Conservation (phyloP, 2,888 invertebrate genomes). For the Pristionchus mayeri region DNA sequence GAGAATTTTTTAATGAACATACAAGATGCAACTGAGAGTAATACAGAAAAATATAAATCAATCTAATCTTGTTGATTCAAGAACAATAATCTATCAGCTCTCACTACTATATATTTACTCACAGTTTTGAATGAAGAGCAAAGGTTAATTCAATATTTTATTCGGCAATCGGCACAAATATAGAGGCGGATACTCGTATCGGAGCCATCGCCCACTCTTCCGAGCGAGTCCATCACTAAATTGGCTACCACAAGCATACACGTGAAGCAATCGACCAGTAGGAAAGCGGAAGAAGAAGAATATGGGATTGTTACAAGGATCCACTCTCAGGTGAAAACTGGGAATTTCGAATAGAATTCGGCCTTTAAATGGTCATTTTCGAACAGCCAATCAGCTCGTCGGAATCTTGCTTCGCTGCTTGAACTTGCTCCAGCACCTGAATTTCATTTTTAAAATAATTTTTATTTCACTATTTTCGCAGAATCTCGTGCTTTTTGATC, state of each 20-base stretch:
- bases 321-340: neutral
- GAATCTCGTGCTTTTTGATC: too few species aligned
- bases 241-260: slow-evolving; percentile 31
- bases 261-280: slow-evolving; percentile 24
- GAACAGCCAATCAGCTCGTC: slow-evolving; percentile 21
- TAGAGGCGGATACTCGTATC: neutral
- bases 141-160: too few species aligned
- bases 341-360: neutral
- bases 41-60: too few species aligned
- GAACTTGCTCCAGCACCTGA: slow-evolving; percentile 53
- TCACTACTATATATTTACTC: too few species aligned
- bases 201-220: neutral
- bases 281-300: neutral
- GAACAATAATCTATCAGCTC: too few species aligned
- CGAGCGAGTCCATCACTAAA: neutral
- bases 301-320: neutral
- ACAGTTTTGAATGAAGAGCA: too few species aligned
- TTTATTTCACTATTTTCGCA: too few species aligned
- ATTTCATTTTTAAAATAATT: slow-evolving; percentile 43
- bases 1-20: too few species aligned
- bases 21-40: too few species aligned
- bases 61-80: too few species aligned
- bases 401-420: slow-evolving; percentile 6
- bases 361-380: neutral
- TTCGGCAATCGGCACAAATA: slow-evolving; percentile 35